phyloP scores from a whole-genome alignment of 2,888 invertebrate genomes.

The Drosophila paucipuncta region DNA sequence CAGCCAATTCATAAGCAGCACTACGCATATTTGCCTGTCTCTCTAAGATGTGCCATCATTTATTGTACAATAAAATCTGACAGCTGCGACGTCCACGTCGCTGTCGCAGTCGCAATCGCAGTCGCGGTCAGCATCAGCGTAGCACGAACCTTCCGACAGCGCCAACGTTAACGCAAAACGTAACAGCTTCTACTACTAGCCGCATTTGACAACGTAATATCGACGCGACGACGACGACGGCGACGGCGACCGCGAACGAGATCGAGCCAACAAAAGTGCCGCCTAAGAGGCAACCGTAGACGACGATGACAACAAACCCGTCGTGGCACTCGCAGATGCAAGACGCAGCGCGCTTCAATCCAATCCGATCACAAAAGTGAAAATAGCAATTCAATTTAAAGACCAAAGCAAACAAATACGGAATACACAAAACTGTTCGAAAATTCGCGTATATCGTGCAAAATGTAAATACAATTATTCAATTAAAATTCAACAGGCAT shows the following conservation, averaged over 20 bases:
- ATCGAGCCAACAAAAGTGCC: slow-evolving; percentile 76
- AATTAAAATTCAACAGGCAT: slow-evolving; percentile 16
- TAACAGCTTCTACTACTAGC: slow-evolving; percentile 47
- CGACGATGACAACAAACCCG: slow-evolving; percentile 78
- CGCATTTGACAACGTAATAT: slow-evolving; percentile 42
- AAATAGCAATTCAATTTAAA: slow-evolving; percentile 49
- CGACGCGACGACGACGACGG: background rate
- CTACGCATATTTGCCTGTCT: slow-evolving; percentile 50
- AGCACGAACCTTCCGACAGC: slow-evolving; percentile 57
- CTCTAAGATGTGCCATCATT: slow-evolving; percentile 70
- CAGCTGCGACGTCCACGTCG: slow-evolving; percentile 33
- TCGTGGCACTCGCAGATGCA: slow-evolving; percentile 77
- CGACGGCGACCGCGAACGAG: slow-evolving; percentile 61
- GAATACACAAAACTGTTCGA: slow-evolving; percentile 19
- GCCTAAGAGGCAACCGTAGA: slow-evolving; percentile 76
- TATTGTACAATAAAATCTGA: slow-evolving; percentile 66
- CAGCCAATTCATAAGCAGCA: slow-evolving; percentile 64
- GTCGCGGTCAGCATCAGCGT: slow-evolving; percentile 19
- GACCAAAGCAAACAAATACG: slow-evolving; percentile 14
- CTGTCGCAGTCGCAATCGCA: slow-evolving; percentile 23
- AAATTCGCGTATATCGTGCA: slow-evolving; percentile 12
- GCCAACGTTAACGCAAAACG: slow-evolving; percentile 43
- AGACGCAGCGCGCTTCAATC: slow-evolving; percentile 67
- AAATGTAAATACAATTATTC: slow-evolving; percentile 45
- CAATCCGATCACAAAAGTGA: slow-evolving; percentile 57